Conservation (phyloP, 2,113 vertebrate genomes). For the Aegithalos caudatus region DNA sequence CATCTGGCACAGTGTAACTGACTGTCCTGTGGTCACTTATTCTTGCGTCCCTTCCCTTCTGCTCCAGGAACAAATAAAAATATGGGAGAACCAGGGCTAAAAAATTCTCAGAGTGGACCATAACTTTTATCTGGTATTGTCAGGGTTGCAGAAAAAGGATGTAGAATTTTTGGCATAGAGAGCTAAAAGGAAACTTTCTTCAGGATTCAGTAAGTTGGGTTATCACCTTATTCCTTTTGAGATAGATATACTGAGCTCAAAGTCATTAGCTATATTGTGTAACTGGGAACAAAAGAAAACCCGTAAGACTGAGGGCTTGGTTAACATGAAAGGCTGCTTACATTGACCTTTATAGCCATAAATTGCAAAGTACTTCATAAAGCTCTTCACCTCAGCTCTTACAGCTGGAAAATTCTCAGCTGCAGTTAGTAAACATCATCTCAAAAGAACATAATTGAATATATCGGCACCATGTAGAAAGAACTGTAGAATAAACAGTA, state of each 20-base stretch:
- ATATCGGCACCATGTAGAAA: background rate
- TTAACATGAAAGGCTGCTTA: background rate
- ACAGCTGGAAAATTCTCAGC: background rate
- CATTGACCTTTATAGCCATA: background rate
- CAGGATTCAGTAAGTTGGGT: background rate
- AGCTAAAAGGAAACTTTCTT: background rate
- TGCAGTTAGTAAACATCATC: background rate
- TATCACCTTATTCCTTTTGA: conserved; percentile 7
- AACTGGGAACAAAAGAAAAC: background rate
- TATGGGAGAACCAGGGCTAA: background rate
- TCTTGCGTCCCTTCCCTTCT: background rate
- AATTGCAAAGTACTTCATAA: background rate
- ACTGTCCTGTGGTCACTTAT: background rate
- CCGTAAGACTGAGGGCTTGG: background rate
- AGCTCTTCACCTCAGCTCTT: background rate
- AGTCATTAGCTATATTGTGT: background rate
- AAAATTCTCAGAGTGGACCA: background rate
- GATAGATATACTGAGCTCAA: background rate
- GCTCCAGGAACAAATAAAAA: background rate
- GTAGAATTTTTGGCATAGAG: background rate
- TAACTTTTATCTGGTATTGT: background rate
- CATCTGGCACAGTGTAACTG: background rate
- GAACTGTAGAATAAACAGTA: background rate
- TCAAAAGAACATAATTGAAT: background rate
- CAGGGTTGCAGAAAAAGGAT: background rate